phyloP scores from a whole-genome alignment of 2,113 vertebrate genomes.

The Trachemys scripta region DNA sequence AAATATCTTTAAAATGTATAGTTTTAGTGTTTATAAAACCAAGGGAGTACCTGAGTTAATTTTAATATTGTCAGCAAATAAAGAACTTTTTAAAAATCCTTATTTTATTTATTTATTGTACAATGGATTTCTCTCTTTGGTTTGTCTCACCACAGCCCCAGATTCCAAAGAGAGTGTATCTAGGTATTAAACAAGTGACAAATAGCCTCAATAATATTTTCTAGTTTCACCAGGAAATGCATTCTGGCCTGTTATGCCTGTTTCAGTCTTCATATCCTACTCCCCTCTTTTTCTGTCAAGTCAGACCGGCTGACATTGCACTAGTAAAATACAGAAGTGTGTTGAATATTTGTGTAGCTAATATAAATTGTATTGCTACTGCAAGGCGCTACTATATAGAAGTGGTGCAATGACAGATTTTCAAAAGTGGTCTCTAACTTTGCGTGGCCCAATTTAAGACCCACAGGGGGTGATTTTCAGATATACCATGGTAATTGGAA shows the following conservation, averaged over 20 bases:
- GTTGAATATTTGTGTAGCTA: not conserved
- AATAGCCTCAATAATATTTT: not conserved
- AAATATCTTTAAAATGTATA: slow-evolving; percentile 29
- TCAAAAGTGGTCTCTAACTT: not conserved
- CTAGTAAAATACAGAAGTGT: not conserved
- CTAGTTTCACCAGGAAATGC: not conserved
- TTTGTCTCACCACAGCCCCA: not conserved
- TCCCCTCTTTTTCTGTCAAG: not conserved
- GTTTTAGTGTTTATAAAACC: slow-evolving; percentile 2
- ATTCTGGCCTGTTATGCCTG: not conserved
- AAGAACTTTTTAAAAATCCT: not conserved
- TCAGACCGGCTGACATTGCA: not conserved
- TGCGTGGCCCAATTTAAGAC: not conserved
- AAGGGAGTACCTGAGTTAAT: slow-evolving; percentile 1
- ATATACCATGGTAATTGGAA: not conserved
- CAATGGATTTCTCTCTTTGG: not conserved
- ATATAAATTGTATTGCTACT: not conserved
- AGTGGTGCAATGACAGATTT: not conserved
- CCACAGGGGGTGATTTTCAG: not conserved
- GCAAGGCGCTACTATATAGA: not conserved
- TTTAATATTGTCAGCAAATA: slow-evolving; percentile 23
- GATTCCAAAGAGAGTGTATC: not conserved
- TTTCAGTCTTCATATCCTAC: not conserved
- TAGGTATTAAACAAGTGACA: not conserved
- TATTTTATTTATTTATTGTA: not conserved